Conservation (phyloP, 2,888 invertebrate genomes). For the Tinea pellionella region DNA sequence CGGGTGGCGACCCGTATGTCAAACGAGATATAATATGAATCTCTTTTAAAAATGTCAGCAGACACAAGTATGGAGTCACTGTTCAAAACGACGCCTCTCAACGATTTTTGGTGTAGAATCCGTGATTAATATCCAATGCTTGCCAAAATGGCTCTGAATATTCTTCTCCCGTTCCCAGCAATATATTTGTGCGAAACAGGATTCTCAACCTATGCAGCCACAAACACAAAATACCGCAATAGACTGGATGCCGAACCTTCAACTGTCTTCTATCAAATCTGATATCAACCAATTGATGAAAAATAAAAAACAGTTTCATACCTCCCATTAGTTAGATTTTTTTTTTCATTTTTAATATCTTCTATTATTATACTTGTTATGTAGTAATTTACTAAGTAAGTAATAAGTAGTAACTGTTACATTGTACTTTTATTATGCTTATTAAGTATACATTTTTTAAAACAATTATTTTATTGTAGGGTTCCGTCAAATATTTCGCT, state of each 20-base stretch:
- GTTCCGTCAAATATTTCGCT: no score
- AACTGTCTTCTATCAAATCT: slow-evolving; percentile 24
- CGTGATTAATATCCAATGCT: slow-evolving; percentile 25
- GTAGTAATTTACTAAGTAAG: no score
- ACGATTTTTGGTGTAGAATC: slow-evolving; percentile 27
- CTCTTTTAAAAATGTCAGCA: slow-evolving; percentile 26
- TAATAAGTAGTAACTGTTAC: slow-evolving; percentile 17
- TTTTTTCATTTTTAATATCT: slow-evolving; percentile 15
- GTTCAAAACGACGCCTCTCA: slow-evolving; percentile 26
- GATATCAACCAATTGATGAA: slow-evolving; percentile 23
- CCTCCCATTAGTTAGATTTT: slow-evolving; percentile 21
- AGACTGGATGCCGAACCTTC: slow-evolving; percentile 25
- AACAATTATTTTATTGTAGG: slow-evolving; percentile 17
- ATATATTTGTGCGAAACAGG: slow-evolving; percentile 24
- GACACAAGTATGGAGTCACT: slow-evolving; percentile 26
- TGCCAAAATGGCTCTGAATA: slow-evolving; percentile 21
- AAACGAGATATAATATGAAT: slow-evolving; percentile 13
- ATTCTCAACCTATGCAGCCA: slow-evolving; percentile 22
- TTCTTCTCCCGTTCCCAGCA: slow-evolving; percentile 21
- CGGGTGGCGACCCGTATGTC: no score
- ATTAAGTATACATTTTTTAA: slow-evolving; percentile 17
- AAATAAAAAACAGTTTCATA: slow-evolving; percentile 23
- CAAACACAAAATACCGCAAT: slow-evolving; percentile 25
- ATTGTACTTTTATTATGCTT: slow-evolving; percentile 18
- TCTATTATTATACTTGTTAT: slow-evolving; percentile 19